Evolutionary conservation across 2,797 vertebrate genomes (phyloP), one percentile per base, ranked within the genome.

Genomic region (Xiphorhynchus erythropygius): DNA sequence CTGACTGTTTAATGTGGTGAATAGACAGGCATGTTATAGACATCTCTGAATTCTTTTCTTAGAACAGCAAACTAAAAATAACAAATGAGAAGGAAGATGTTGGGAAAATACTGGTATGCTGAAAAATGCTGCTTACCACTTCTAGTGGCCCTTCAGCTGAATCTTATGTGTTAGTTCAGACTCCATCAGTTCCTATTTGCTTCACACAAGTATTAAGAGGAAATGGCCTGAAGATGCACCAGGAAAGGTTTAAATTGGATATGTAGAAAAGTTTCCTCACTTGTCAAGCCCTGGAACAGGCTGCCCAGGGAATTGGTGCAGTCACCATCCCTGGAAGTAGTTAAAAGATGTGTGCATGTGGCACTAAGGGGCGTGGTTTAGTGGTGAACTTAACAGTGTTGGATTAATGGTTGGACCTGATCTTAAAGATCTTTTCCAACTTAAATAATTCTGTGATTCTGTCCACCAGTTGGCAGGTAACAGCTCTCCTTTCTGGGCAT

Each of bases 401-500:
- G 47, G 18, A 3, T 18, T n/a, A 32, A 18, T 46, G 24, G 15
- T 41, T 78, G 39, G 25, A 78, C 52, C 22, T 9, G 11, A 21
- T 35, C 27, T 35, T 21, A 18, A 47, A 47, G 22, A 6, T 28
- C 18, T 84, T 67, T 59, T 60, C 46, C 32, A 42, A 0, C 7
- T 47, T 28, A 59, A 37, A 32, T 14, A 21, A 10, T 35, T n/a
- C 17, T 42, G 18, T 65, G 33, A 14, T 53, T 65, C 25, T 21
- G 0, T 39, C 12, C 18, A 32, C 46, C n/a, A 75, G 1, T 1
- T 32, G 27, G 4, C 18, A 23, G 35, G 18, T 56, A 24, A 30
- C 7, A 2, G 4, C 33, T 84, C 19, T 35, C 19, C 21, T 92
- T 22, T 83, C 24, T 6, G 9, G 32, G 35, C 18, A 44, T 62